Evolutionary conservation across 2,888 invertebrate species (phyloP), one percentile per base, ranked within the genome.

Genomic region (Eulithis testata): DNA sequence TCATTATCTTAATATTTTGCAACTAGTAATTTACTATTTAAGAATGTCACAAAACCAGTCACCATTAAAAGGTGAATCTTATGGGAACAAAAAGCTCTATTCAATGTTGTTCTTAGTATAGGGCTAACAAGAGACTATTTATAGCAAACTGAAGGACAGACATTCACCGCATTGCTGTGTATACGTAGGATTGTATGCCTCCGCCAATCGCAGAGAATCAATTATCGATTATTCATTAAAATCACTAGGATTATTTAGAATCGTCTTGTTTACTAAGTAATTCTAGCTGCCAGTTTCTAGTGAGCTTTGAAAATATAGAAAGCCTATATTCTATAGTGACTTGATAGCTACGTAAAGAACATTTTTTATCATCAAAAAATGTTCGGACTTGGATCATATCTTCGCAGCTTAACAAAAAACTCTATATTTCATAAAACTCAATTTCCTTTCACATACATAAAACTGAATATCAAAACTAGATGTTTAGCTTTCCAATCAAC

Each of bases 91-190:
- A 78, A 80, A 75, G 69, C 27, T 43, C 14, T 7, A 8, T 47
- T 36, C 37, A 50, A 49, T 40, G 76, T 78, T 74, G 80, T 40
- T 7, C 40, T 40, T 40, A 40, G 76, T 79, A 75, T 80, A 85
- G 82, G 81, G 79, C 78, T 76, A 73, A 73, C 78, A 72, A 76
- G 79, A 81, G 80, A 82, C 80, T 90, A 89, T 89, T 90, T 88
- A 88, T 87, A 85, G 77, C 76, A 71, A 69, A 72, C 70, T 75
- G 89, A 92, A 92, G 92, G 91, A 90, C 91, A 86, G 70, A 89
- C 91, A 91, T 88, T 91, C 92, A 81, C 91, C 79, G 77, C 75
- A 66, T 66, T 66, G 56, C 65, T 63, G 62, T 58, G 65, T 64
- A 37, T 49, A 50, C 44, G 51, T 59, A 50, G 61, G 50, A 55